These are phyloP conservation scores for Neostethus bicornis DNA, from an alignment of 2,797 vertebrate genomes.

Conservation along the genomic window DNA sequence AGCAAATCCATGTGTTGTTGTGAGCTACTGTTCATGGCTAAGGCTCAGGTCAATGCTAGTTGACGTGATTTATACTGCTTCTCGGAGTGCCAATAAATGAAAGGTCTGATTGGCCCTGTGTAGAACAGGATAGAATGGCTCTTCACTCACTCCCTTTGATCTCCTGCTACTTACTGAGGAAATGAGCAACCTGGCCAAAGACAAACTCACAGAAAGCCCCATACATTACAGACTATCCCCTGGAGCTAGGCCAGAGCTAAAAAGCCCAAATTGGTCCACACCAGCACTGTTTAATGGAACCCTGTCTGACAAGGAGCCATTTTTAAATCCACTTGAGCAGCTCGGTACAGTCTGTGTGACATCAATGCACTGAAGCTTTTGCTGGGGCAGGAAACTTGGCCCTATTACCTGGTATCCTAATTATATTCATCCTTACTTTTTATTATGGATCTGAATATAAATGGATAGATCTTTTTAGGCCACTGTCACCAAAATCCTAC, in stretches of 20 bases:
- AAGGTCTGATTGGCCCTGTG: constrained; percentile 76
- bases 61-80: constrained; percentile 81
- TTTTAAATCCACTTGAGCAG: constrained; percentile 70
- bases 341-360: constrained; percentile 49
- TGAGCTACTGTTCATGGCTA: constrained; percentile 79
- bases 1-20: constrained; percentile 84
- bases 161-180: constrained; percentile 64
- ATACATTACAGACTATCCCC: constrained; percentile 66
- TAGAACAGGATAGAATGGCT: constrained; percentile 64
- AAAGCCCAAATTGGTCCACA: constrained; percentile 70
- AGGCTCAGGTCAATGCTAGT: constrained; percentile 76
- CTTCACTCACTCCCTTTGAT: constrained; percentile 74
- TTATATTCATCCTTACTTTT: constrained; percentile 52
- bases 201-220: constrained; percentile 65
- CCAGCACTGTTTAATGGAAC: constrained; percentile 65
- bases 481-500: constrained; percentile 57
- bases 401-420: constrained; percentile 58
- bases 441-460: constrained; percentile 54
- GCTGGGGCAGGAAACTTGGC: constrained; percentile 68
- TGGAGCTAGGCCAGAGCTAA: constrained; percentile 68
- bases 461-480: constrained; percentile 50
- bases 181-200: constrained; percentile 61
- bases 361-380: constrained; percentile 57
- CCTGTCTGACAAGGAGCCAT: constrained; percentile 58
- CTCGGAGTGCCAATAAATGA: constrained; percentile 79